These are phyloP conservation scores for Nematostella vectensis DNA, from an alignment of 92 coral and sea anemone species.

Conservation along the genomic window DNA sequence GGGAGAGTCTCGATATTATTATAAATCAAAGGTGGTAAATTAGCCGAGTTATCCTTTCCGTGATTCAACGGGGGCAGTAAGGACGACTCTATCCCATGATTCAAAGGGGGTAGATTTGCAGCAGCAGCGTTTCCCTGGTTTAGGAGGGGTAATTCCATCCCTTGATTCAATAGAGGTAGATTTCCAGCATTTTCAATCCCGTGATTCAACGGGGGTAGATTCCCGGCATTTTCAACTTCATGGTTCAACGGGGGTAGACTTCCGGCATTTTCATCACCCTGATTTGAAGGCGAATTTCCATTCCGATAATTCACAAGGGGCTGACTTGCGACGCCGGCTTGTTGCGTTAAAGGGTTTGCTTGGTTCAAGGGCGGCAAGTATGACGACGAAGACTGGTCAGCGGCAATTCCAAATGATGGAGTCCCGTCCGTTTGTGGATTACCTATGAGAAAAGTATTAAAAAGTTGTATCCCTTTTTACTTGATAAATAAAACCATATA, in stretches of 20 bases:
- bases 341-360: no score
- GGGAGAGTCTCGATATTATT: conserved; percentile 27
- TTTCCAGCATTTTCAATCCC: conserved; percentile 10
- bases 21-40: conserved; percentile 58
- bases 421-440: no score
- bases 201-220: conserved; percentile 29
- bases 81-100: conserved; percentile 38
- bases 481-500: no score
- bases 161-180: conserved; percentile 43
- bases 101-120: conserved; percentile 48
- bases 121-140: conserved; percentile 57
- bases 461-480: no score
- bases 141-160: conserved; percentile 68
- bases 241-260: conserved; percentile 21
- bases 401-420: no score
- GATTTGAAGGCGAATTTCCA: neutral
- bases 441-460: no score
- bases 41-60: conserved; percentile 27
- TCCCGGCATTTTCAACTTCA: conserved; percentile 17
- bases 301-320: no score
- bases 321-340: no score
- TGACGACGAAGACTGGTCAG: no score
- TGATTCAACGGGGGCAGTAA: conserved; percentile 51
- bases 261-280: conserved; percentile 7
- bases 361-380: conserved; percentile 21